Percentiles rank a stretch among this genome's conserved stretches.
These are phyloP conservation scores for Peromyscus attwateri DNA, from an alignment of 2,797 vertebrate species.

Conservation along the genomic window DNA sequence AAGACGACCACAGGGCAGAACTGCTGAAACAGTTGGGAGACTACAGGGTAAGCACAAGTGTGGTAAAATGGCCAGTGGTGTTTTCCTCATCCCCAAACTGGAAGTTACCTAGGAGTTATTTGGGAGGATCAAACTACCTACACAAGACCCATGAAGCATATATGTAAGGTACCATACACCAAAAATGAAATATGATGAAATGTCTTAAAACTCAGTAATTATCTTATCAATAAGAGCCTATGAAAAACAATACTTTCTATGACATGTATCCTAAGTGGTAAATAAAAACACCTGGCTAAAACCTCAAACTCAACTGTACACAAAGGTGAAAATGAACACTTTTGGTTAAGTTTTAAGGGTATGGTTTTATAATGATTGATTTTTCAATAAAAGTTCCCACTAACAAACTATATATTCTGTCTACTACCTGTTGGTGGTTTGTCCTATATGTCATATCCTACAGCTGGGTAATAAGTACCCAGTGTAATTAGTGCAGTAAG, in stretches of 20 bases:
- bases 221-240: neutral
- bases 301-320: neutral
- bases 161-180: neutral
- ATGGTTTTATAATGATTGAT: neutral
- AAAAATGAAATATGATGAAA: neutral
- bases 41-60: constrained; percentile 90
- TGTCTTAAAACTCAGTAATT: constrained; percentile 35
- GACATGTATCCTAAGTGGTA: neutral
- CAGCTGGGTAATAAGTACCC: neutral
- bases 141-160: neutral
- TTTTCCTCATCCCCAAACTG: neutral
- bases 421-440: neutral
- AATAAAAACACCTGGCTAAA: constrained; percentile 24
- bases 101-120: neutral
- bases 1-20: constrained; percentile 93
- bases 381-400: constrained; percentile 39
- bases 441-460: neutral
- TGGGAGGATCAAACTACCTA: neutral
- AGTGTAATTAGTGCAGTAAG: neutral
- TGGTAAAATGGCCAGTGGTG: neutral
- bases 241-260: constrained; percentile 17
- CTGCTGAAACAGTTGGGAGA: constrained; percentile 95
- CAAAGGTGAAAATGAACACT: neutral
- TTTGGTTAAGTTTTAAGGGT: neutral
- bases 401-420: neutral